Evolutionary conservation across 2,888 invertebrate genomes (phyloP).

Genomic region (Yponomeuta sedellus): DNA sequence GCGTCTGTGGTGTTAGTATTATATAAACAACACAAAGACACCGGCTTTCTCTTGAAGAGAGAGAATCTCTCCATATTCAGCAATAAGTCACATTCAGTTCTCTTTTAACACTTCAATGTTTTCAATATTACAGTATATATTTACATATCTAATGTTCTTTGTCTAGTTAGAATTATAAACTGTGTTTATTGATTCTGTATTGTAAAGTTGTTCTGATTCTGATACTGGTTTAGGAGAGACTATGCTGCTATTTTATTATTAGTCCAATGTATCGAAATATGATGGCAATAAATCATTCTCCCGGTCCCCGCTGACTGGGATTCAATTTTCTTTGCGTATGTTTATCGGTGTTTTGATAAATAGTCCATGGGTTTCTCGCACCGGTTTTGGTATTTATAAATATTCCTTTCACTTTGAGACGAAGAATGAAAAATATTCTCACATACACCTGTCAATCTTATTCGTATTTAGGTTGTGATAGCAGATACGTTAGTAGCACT

Average conservation of each 20-base stretch:
- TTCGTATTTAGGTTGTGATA: too few relatives aligned
- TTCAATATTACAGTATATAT: too few relatives aligned
- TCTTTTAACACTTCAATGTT: too few relatives aligned
- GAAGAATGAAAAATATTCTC: background rate
- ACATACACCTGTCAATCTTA: too few relatives aligned
- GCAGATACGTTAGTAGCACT: too few relatives aligned
- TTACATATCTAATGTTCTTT: background rate
- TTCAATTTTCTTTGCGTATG: conserved; percentile 70
- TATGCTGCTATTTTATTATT: background rate
- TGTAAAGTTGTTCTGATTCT: too few relatives aligned
- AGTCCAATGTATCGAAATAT: conserved; percentile 32
- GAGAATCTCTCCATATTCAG: too few relatives aligned
- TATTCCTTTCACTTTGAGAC: conserved; percentile 6
- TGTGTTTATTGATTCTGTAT: too few relatives aligned
- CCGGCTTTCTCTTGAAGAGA: too few relatives aligned
- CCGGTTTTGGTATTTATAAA: conserved; percentile 2
- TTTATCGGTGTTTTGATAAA: conserved; percentile 73
- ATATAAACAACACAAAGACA: too few relatives aligned
- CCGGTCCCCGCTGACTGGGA: conserved; percentile 63
- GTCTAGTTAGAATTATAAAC: background rate
- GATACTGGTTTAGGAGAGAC: conserved; percentile 26
- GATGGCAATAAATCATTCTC: conserved; percentile 69
- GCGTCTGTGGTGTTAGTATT: too few relatives aligned
- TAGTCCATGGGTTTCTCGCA: conserved; percentile 48
- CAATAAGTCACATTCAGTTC: too few relatives aligned